Base-by-base conservation (phyloP, 2,888 invertebrate genomes). In the Deladenus siricidicola region DNA sequence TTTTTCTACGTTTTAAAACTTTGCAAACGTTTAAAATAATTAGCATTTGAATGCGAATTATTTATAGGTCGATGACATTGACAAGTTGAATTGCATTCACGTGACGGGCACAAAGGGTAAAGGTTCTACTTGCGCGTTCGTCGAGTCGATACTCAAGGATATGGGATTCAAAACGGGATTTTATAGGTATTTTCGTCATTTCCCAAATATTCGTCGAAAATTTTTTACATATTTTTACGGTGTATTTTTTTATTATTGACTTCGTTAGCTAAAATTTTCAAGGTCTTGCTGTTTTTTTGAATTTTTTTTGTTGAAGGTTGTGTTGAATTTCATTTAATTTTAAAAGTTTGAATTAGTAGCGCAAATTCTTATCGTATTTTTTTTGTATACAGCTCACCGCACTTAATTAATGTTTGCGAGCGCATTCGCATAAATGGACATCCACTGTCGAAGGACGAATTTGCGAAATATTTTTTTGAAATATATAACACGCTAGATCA, bases 381-480 rank as follows among this genome's bases (percentile, higher is more conserved):
- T n/a, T n/a, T n/a, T n/a, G n/a, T n/a, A n/a, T n/a, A n/a, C n/a
- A 90, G 90, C 52, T 98, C 96, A 0, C 98, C 98, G 0, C 98
- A 99, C 82, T 82, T 99, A 62, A 84, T 94, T 4, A 87, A 88
- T 42, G 90, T 90, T 0, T 84, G 89, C 19, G 98, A 99, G 81
- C 84, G 98, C 60, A 88, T 99, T 60, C 85, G 89, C 14, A 85
- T 99, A 54, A 85, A 89, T 80, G 94, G 96, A 0, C 78, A 82
- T 60, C 87, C 91, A 0, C 83, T 99, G 56, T 82, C 84, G 1
- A 85, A 87, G 75, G 82, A 85, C 0, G 80, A 84, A 67, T 99
- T 98, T 80, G 83, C 87, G 0, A 77, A 83, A 6, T 84, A 88
- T 75, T 96, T 96, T 81, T 90, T 90, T 85, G 83, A 85, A 57